Evolutionary conservation across 2,113 vertebrate species (phyloP), one percentile per base, ranked within the genome.

Genomic region (Puntigrus tetrazona): DNA sequence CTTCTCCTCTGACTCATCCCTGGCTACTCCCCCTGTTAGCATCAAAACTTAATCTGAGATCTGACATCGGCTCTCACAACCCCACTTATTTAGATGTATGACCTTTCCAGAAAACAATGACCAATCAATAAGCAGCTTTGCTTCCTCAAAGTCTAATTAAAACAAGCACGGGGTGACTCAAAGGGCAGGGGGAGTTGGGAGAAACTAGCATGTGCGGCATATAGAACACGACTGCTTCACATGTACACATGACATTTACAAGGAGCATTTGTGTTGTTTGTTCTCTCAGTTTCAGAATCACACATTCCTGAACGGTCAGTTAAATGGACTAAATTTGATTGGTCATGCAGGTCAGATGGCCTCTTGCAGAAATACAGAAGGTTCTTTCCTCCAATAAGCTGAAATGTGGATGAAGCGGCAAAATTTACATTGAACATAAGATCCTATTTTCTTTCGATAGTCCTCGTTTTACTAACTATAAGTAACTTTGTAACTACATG

Each of bases 101-200:
- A 94, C 92, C 94, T 94, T 95, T 93, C 75, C 67, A 27, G 73
- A 88, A 92, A 91, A 92, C 89, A 92, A 91, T 92, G 88, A 88
- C 88, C 90, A 90, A 92, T 95, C 92, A 94, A 92, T 93, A 91
- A 90, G 88, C 87, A 86, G 90, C 83, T 92, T 92, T 92, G 77
- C 88, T 85, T 86, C 90, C 91, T 91, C 89, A 88, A 84, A 65
- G 41, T 84, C 85, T 90, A 92, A 94, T 93, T 91, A 93, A 91
- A 90, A 90, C 88, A 47, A 74, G 83, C 87, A 27, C 78, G 87
- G 88, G 91, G 81, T 82, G 91, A 91, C 92, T 89, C 85, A 92
- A 92, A 86, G 84, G 82, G 84, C 84, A 86, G 79, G 82, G 67
- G 84, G 86, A 87, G 73, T 45, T 75, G 45, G 27, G 27, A 50